Base-by-base conservation (phyloP, 2,888 invertebrate species). In the Cryptosula pallasiana region DNA sequence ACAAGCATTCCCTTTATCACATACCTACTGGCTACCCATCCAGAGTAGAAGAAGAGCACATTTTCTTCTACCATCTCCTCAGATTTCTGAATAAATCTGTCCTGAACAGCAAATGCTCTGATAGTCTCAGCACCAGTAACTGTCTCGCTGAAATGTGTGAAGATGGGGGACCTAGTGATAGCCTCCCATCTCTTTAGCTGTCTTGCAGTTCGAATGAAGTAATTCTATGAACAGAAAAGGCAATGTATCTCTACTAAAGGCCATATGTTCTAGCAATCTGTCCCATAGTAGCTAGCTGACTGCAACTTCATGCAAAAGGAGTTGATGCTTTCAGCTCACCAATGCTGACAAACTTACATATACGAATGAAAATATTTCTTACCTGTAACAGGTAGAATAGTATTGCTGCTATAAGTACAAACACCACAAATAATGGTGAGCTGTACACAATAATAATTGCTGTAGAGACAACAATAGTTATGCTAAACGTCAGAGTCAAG, bases 11-110 rank as follows among this genome's bases (percentile, higher is more conserved):
- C n/a, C n/a, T n/a, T n/a, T n/a, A n/a, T n/a, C n/a, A n/a, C n/a
- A n/a, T 45, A 81, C 84, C 84, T 81, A 75, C 83, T 84, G 5
- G 83, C 81, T 0, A 81, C 78, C 29, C 81, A 80, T 27, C 78
- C 79, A 36, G 79, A 77, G 75, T 82, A 84, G 75, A 81, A 81
- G 85, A 93, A 94, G 58, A 91, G 88, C 86, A 95, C 93, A 72
- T 83, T 84, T 74, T 79, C 80, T 73, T 84, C 83, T 23, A 84
- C 81, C 36, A 78, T 78, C n/a, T 76, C 71, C 25, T 78, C 76
- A 0, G 81, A 80, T 55, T 78, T 78, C 2, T 75, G 35, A 20
- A 78, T 77, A 73, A 83, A 83, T 35, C 78, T 75, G 2, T 77
- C 72, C 72, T 79, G 75, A 23, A 77, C 76, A 29, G 77, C 75